Evolutionary conservation across 2,113 vertebrate genomes (phyloP).

Genomic region (Gasterosteus nipponicus): DNA sequence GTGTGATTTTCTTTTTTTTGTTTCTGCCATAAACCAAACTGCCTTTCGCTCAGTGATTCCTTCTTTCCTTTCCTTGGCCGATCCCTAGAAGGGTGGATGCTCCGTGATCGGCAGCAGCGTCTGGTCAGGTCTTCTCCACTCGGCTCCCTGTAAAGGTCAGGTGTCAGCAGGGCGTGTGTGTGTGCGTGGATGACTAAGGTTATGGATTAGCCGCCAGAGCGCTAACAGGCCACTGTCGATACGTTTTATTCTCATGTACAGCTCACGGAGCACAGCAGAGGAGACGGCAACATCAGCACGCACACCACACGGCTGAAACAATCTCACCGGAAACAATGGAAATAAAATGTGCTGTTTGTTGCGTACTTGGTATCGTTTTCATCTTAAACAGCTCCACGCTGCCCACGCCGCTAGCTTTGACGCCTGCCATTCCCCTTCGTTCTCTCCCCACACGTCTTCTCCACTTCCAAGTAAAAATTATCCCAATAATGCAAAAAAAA

Average conservation of each 20-base stretch:
- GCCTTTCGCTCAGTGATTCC: not conserved
- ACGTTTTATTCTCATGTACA: constrained; percentile 27
- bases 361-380: not conserved
- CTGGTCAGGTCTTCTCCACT: constrained; percentile 52
- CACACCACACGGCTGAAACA: not conserved
- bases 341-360: not conserved
- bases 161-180: constrained; percentile 37
- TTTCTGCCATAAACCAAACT: not conserved
- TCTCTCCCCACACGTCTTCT: not conserved
- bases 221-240: constrained; percentile 61
- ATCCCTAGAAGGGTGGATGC: constrained; percentile 5
- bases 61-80: not conserved
- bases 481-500: not conserved
- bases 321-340: not conserved
- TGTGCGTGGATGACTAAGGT: constrained; percentile 28
- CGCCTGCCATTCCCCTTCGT: not conserved
- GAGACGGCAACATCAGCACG: constrained; percentile 5
- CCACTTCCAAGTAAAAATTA: not conserved
- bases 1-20: not conserved
- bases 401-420: not conserved
- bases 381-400: not conserved
- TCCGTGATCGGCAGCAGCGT: constrained; percentile 63
- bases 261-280: constrained; percentile 40
- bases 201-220: constrained; percentile 67
- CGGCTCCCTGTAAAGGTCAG: constrained; percentile 65